A percentile compares a stretch with the other conserved stretches of the same genome.
phyloP scores from a whole-genome alignment of 1,140 invertebrate genomes.

The Vollenhovia emeryi region DNA sequence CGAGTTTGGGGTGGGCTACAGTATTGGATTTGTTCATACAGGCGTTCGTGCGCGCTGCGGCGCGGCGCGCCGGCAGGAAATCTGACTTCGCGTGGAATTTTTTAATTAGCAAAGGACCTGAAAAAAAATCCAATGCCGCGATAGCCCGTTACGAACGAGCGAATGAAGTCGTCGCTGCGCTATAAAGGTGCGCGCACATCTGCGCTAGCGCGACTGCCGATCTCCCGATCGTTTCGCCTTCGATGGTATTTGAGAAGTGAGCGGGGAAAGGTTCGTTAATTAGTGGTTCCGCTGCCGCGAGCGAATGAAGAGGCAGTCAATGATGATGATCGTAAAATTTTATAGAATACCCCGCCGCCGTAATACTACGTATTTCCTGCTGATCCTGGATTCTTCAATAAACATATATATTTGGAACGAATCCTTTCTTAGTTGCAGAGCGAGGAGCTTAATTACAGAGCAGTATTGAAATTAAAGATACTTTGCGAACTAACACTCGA shows the following conservation, averaged over 20 bases:
- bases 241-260: slow-evolving; percentile 31
- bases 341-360: not conserved
- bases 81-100: slow-evolving; percentile 80
- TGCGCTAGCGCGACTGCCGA: not conserved
- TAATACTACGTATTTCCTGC: not conserved
- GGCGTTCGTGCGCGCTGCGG: slow-evolving; percentile 41
- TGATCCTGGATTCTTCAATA: slow-evolving; percentile 2
- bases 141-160: slow-evolving; percentile 47
- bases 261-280: not conserved
- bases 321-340: slow-evolving; percentile 31
- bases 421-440: slow-evolving; percentile 1
- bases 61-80: slow-evolving; percentile 65
- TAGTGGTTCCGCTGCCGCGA: slow-evolving; percentile 13
- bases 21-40: slow-evolving; percentile 76
- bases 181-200: slow-evolving; percentile 49
- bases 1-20: slow-evolving; percentile 25
- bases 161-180: slow-evolving; percentile 62
- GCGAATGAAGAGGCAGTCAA: not conserved
- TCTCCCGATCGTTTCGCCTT: slow-evolving; percentile 28
- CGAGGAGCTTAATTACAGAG: not conserved
- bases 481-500: not conserved
- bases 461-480: not conserved
- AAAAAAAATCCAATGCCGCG: slow-evolving; percentile 69
- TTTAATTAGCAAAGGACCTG: slow-evolving; percentile 79
- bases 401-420: not conserved